These are phyloP conservation scores for Cetoscarus ocellatus DNA, from an alignment of 2,797 vertebrate genomes.

Conservation along the genomic window DNA sequence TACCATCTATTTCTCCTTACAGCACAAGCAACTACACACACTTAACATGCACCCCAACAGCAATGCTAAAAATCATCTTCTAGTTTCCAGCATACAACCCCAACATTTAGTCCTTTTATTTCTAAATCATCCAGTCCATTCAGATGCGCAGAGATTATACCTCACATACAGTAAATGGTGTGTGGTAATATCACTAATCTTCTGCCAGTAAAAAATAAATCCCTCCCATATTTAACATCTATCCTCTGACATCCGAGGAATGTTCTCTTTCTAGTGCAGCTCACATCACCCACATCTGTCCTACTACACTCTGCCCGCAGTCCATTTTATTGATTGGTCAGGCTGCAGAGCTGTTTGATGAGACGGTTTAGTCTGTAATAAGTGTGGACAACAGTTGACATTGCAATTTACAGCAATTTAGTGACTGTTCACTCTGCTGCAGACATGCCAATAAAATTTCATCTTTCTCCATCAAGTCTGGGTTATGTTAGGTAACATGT, in stretches of 20 bases:
- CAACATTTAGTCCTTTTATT: neutral
- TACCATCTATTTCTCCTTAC: too few relatives aligned
- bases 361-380: constrained; percentile 34
- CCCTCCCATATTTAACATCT: constrained; percentile 55
- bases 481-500: constrained; percentile 6
- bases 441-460: neutral
- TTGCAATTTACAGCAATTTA: constrained; percentile 26
- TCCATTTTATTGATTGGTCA: constrained; percentile 55
- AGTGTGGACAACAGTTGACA: neutral
- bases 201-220: constrained; percentile 55
- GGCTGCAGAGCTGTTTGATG: constrained; percentile 28
- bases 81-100: neutral
- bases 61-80: too few relatives aligned
- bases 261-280: constrained; percentile 54
- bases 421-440: neutral
- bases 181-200: constrained; percentile 57
- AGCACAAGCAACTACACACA: too few relatives aligned
- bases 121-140: too few relatives aligned
- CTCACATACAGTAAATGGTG: constrained; percentile 34
- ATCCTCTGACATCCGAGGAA: constrained; percentile 32
- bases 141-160: constrained; percentile 55
- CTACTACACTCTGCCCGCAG: constrained; percentile 55
- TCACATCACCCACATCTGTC: constrained; percentile 55
- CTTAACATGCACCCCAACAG: too few relatives aligned
- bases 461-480: neutral